phyloP scores from a whole-genome alignment of 2,797 vertebrate species.

The Anguilla marmorata region DNA sequence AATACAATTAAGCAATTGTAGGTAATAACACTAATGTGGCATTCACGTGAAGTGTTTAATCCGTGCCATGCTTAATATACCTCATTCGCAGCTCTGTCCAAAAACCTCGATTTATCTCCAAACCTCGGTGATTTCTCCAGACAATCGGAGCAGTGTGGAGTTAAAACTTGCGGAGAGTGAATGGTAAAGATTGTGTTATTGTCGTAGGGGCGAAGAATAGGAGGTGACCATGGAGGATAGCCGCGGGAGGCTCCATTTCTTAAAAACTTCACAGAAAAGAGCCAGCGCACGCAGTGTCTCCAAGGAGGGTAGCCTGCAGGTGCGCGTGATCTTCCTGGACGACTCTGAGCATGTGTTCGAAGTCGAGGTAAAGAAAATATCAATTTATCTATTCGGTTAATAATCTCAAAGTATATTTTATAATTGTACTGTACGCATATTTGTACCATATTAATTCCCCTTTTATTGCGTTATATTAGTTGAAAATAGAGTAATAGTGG shows the following conservation, averaged over 20 bases:
- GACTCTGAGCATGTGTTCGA: conserved; percentile 45
- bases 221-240: conserved; percentile 29
- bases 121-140: background rate
- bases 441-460: background rate
- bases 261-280: conserved; percentile 15
- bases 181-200: background rate
- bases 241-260: conserved; percentile 28
- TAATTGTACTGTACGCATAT: background rate
- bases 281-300: conserved; percentile 17
- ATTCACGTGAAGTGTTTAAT: background rate
- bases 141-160: background rate
- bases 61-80: background rate
- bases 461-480: background rate
- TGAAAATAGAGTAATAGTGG: background rate
- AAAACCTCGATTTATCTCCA: background rate
- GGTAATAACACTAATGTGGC: background rate
- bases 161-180: background rate
- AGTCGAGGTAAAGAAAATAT: conserved; percentile 41
- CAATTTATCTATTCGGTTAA: background rate
- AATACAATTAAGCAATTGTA: background rate
- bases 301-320: conserved; percentile 24
- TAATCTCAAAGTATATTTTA: background rate
- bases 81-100: background rate
- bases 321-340: conserved; percentile 43
- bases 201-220: background rate